Evolutionary conservation across 2,113 vertebrate genomes (phyloP), one percentile per base, ranked within the genome.

Genomic region (Neofelis nebulosa): DNA sequence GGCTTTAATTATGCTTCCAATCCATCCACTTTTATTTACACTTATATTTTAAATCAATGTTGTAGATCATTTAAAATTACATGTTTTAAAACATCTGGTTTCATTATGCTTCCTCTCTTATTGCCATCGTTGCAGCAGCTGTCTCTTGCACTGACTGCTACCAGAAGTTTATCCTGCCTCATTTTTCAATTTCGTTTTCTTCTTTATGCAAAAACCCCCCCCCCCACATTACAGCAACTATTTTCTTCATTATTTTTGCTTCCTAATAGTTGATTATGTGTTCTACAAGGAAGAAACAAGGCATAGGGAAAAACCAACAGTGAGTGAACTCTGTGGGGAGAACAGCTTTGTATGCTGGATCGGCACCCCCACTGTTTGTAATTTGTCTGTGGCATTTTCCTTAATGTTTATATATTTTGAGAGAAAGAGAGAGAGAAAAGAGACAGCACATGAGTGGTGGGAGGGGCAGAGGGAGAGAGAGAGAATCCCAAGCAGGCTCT

Each of bases 21-120:
- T 89, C 78, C 33, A 81, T 89, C 52, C 73, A 86, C 36, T 87
- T 92, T 93, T 95, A 90, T 97, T 97, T 98, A 95, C 69, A 97
- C 88, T 97, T 97, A 92, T 94, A 88, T 92, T 87, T 96, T 88
- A 97, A 97, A 97, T 97, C 84, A 92, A 19, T 89, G 96, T 89
- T 95, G 76, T 93, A 78, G 91, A 95, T 96, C 92, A 97, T 97
- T 97, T 95, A 65, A 97, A 96, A 96, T 95, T 84, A 52, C 52
- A 89, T 41, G 14, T 90, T 96, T 89, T 83, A 76, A 90, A 97
- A 97, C 97, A 97, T 97, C 97, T 98, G 97, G 85, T 81, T 98
- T 93, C 96, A 97, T 96, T 96, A 97, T 23, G 55, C 69, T 91
- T 92, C 82, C 83, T 82, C 52, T 93, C 93, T 94, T 73, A 88